Conservation (phyloP, 1,140 invertebrate genomes). For the Cephus cinctus region DNA sequence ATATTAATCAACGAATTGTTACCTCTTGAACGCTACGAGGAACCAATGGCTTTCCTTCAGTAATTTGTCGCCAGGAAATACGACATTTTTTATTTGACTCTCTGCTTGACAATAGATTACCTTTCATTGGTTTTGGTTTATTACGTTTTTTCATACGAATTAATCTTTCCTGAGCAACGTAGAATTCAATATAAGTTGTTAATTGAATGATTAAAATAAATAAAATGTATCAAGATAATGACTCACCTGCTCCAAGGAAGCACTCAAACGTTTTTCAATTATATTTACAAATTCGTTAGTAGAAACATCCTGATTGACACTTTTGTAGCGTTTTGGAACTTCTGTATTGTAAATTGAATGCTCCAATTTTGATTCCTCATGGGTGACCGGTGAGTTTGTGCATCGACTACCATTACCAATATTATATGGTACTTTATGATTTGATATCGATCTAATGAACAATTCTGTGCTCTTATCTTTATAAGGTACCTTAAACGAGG, state of each 20-base stretch:
- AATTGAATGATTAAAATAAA: slow-evolving; percentile 5
- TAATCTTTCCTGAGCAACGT: slow-evolving; percentile 32
- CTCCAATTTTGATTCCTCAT: too few species aligned
- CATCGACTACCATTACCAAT: too few species aligned
- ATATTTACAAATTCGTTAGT: slow-evolving; percentile 23
- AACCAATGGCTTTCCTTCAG: slow-evolving; percentile 22
- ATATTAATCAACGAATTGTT: slow-evolving; percentile 4
- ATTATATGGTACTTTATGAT: too few species aligned
- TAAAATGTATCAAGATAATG: neutral
- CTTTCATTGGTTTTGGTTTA: slow-evolving; percentile 28
- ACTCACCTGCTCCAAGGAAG: slow-evolving; percentile 25
- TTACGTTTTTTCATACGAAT: slow-evolving; percentile 37
- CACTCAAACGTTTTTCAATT: slow-evolving; percentile 22
- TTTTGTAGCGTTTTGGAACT: too few species aligned
- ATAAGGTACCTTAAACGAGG: too few species aligned
- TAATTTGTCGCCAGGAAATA: slow-evolving; percentile 30
- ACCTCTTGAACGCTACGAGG: slow-evolving; percentile 29
- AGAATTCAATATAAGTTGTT: neutral
- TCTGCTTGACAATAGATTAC: slow-evolving; percentile 32
- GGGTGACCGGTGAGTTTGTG: too few species aligned
- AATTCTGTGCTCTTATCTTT: too few species aligned
- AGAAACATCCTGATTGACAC: slow-evolving; percentile 23
- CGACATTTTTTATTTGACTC: slow-evolving; percentile 27
- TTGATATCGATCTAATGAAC: too few species aligned
- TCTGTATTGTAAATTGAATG: too few species aligned